These are phyloP conservation scores for Embiotoca jacksoni DNA, from an alignment of 2,113 vertebrate genomes.

Conservation along the genomic window DNA sequence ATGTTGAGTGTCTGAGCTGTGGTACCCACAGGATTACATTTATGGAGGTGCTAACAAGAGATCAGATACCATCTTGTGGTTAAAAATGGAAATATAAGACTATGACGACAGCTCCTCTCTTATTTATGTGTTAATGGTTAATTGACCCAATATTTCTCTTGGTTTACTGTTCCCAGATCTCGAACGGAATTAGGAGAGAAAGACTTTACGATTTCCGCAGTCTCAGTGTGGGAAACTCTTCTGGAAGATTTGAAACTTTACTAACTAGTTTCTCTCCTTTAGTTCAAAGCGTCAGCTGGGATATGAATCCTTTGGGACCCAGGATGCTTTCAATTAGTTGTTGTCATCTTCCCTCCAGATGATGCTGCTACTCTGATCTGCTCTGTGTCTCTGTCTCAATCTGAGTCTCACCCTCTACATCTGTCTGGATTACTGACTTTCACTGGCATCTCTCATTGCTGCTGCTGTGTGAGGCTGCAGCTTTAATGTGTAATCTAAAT, in stretches of 20 bases:
- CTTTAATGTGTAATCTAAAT: conserved; percentile 28
- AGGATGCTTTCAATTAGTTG: conserved; percentile 62
- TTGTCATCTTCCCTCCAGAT: conserved; percentile 57
- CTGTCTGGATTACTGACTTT: conserved; percentile 34
- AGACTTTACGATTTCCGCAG: conserved; percentile 11
- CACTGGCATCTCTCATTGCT: conserved; percentile 3
- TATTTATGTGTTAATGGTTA: conserved; percentile 14
- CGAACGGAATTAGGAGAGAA: conserved; percentile 13
- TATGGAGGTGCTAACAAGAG: not conserved
- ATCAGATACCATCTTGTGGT: not conserved
- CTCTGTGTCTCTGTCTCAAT: conserved; percentile 27
- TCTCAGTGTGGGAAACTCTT: conserved; percentile 17
- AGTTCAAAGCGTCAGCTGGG: conserved; percentile 58
- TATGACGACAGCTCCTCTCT: not conserved
- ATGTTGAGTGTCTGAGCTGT: not conserved
- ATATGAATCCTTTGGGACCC: conserved; percentile 59
- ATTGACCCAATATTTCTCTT: not conserved
- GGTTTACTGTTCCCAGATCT: not conserved
- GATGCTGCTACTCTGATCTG: conserved; percentile 55
- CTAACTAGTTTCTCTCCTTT: conserved; percentile 52
- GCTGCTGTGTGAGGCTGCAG: conserved; percentile 7
- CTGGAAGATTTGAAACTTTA: conserved; percentile 49
- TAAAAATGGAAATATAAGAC: conserved; percentile 1
- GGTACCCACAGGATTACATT: not conserved
- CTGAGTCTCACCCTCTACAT: conserved; percentile 30